phyloP scores from a whole-genome alignment of 2,113 vertebrate genomes.

The Melanerpes formicivorus region DNA sequence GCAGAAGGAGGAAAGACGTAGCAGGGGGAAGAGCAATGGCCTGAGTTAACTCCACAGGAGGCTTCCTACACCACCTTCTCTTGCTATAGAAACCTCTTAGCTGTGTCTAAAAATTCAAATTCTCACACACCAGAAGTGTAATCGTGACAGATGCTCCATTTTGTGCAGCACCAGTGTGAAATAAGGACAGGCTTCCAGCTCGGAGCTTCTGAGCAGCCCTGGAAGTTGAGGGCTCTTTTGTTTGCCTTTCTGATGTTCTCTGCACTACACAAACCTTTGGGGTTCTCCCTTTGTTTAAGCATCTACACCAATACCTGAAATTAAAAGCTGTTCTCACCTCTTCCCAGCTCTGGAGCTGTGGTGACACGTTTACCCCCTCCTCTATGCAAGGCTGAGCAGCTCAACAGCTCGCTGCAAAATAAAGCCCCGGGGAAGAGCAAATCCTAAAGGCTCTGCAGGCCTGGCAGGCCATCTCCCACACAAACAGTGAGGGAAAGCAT shows the following conservation, averaged over 20 bases:
- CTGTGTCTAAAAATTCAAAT: slow-evolving; percentile 31
- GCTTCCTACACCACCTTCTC: slow-evolving; percentile 46
- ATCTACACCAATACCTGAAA: neutral
- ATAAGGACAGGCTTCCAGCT: slow-evolving; percentile 32
- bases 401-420: neutral
- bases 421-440: neutral
- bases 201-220: neutral
- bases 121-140: slow-evolving; percentile 41
- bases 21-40: neutral
- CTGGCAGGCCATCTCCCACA: neutral
- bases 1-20: neutral
- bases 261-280: neutral
- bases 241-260: neutral
- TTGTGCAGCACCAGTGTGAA: slow-evolving; percentile 54
- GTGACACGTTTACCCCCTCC: neutral
- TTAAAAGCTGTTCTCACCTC: neutral
- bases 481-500: neutral
- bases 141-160: slow-evolving; percentile 55
- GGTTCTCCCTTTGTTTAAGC: neutral
- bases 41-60: slow-evolving; percentile 36
- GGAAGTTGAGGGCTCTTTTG: neutral
- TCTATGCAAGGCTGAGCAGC: neutral
- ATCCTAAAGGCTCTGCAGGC: neutral
- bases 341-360: neutral
- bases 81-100: slow-evolving; percentile 3